Percentiles rank a stretch among this genome's conserved stretches.
phyloP scores from a whole-genome alignment of 2,113 vertebrate species.

The Pituophis catenifer region DNA sequence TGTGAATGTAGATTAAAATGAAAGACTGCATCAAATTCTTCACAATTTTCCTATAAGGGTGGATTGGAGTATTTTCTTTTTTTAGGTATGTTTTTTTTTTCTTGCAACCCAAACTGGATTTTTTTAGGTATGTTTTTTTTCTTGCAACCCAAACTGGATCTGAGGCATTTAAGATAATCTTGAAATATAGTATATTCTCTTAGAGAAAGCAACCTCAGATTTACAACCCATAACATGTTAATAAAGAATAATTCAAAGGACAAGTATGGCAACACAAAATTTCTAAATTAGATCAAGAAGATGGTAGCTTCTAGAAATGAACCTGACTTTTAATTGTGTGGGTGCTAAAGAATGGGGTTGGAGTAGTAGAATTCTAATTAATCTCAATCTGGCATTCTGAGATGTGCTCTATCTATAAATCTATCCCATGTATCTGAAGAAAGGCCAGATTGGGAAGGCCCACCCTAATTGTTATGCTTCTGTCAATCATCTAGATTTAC shows the following conservation, averaged over 20 bases:
- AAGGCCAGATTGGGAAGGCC: not conserved
- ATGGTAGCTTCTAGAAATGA: not conserved
- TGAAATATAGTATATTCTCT: not conserved
- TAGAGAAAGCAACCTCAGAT: not conserved
- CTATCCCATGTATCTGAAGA: not conserved
- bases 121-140: not conserved
- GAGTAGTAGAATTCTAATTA: not conserved
- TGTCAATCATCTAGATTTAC: not conserved
- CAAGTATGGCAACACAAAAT: not conserved
- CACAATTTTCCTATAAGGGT: not conserved
- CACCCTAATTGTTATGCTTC: not conserved
- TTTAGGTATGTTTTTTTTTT: not conserved
- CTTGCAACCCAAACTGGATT: not conserved
- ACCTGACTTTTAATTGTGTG: not conserved
- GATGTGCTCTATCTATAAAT: not conserved
- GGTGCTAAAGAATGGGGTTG: not conserved
- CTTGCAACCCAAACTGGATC: not conserved
- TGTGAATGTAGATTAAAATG: slow-evolving; percentile 25
- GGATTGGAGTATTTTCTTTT: not conserved
- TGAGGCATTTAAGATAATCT: not conserved
- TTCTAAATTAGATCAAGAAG: not conserved
- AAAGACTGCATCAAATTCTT: slow-evolving; percentile 15
- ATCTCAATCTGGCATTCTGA: not conserved
- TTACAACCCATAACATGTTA: not conserved
- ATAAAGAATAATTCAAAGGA: not conserved